Evolutionary conservation across 2,888 invertebrate genomes (phyloP).

Genomic region (Drosophila eohydei): DNA sequence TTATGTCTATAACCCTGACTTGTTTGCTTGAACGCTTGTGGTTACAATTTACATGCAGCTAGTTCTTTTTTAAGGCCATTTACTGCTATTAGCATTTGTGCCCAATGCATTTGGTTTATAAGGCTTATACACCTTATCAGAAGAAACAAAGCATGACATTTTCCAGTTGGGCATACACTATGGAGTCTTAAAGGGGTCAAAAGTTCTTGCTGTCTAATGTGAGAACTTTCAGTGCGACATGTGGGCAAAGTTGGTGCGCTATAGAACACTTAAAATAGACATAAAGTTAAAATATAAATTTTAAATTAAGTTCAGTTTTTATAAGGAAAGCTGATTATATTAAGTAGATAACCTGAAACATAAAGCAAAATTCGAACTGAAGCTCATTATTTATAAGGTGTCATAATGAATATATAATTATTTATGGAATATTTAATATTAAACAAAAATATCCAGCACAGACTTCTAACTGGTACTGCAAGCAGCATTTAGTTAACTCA

Average conservation of each 20-base stretch:
- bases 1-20: constrained; percentile 43
- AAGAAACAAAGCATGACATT: constrained; percentile 65
- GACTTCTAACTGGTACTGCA: too few species aligned
- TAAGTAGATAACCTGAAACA: neutral
- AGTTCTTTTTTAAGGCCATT: constrained; percentile 54
- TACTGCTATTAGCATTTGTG: constrained; percentile 73
- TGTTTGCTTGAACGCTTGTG: constrained; percentile 14
- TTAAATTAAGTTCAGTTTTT: neutral
- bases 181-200: constrained; percentile 5
- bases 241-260: constrained; percentile 30
- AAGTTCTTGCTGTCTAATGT: constrained; percentile 23
- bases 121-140: constrained; percentile 53
- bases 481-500: too few species aligned
- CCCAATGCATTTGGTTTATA: constrained; percentile 70
- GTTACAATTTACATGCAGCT: constrained; percentile 27
- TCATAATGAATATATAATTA: too few species aligned
- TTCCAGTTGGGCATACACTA: constrained; percentile 22
- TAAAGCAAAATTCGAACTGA: neutral
- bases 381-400: too few species aligned
- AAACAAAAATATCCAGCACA: too few species aligned
- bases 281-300: neutral
- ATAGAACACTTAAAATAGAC: neutral
- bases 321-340: neutral
- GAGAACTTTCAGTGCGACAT: constrained; percentile 40
- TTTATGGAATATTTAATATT: too few species aligned